Evolutionary conservation across 2,797 vertebrate species (phyloP).

Genomic region (Adelosebastes latens): DNA sequence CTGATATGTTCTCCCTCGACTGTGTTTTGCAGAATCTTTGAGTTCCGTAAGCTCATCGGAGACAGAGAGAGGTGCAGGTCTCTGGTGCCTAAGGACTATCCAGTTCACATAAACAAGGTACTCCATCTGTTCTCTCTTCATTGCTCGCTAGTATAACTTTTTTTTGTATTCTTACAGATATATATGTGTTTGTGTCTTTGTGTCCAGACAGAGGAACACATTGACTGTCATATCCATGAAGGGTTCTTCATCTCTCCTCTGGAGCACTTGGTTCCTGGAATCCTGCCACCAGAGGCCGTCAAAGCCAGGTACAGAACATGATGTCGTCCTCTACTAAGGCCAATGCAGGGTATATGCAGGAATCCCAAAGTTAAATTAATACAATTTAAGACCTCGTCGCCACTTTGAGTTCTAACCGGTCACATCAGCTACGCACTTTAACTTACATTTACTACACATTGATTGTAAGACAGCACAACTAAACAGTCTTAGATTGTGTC

Average conservation of each 20-base stretch:
- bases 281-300: conserved; percentile 91
- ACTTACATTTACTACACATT: neutral
- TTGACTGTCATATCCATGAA: conserved; percentile 92
- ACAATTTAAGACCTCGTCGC: neutral
- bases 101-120: conserved; percentile 92
- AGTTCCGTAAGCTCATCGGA: conserved; percentile 95
- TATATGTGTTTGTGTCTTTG: neutral
- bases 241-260: conserved; percentile 95
- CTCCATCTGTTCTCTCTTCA: neutral
- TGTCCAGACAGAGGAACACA: conserved; percentile 89
- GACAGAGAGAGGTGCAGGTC: conserved; percentile 92
- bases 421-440: neutral
- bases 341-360: neutral
- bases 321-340: neutral
- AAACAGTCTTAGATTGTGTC: too few relatives aligned
- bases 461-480: neutral
- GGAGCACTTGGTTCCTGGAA: conserved; percentile 91
- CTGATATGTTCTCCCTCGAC: neutral
- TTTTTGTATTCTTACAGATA: neutral
- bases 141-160: neutral
- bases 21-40: conserved; percentile 89
- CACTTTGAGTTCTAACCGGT: neutral
- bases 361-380: neutral
- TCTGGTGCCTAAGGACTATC: conserved; percentile 93
- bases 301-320: conserved; percentile 87